Evolutionary conservation across 1,140 invertebrate genomes (phyloP), one percentile per base, ranked within the genome.

Genomic region (Drosophila funebris): DNA sequence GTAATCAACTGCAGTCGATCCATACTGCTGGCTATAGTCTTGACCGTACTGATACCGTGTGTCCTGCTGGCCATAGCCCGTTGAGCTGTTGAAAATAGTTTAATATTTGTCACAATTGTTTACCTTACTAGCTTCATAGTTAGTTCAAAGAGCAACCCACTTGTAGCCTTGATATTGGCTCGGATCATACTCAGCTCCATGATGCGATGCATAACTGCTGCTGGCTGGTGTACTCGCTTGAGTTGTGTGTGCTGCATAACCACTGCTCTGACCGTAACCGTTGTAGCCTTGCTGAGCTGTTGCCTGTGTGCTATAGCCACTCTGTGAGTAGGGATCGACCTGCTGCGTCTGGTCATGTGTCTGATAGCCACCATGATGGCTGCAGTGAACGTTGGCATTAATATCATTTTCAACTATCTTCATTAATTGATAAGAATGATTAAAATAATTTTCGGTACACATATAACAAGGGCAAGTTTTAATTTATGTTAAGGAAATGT

Each of bases 1-100:
- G 22, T 91, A 91, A 62, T 91, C 90, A 20, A 91, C 90, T 18
- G 90, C 85, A 11, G 90, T 67, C 11, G 90, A 80, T 4, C 90
- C 90, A 37, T 91, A 91, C 39, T 91, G 84, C 44, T 91, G 90
- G 31, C 84, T 91, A 53, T 91, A 91, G 58, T 91, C 90, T 44
- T 91, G 90, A 13, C 89, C 72, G 46, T 91, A 91, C 56, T 82
- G 89, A 74, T 91, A 91, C 6, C 90, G 79, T 9, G 90, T 89
- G 60, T 91, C 90, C 57, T 77, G 88, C 50, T 89, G 90, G 8
- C 84, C 53, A 18, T 91, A 91, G 3, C 80, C 79, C 16, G 89
- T 73, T 5, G 90, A 84, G 36, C 90, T 91, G 64, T 62, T 46
- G 4, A 46, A 56, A 63, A 31, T 20, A 46, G 31, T 57, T 41